phyloP scores from a whole-genome alignment of 1,140 invertebrate species.

The Aleiodes sp. region DNA sequence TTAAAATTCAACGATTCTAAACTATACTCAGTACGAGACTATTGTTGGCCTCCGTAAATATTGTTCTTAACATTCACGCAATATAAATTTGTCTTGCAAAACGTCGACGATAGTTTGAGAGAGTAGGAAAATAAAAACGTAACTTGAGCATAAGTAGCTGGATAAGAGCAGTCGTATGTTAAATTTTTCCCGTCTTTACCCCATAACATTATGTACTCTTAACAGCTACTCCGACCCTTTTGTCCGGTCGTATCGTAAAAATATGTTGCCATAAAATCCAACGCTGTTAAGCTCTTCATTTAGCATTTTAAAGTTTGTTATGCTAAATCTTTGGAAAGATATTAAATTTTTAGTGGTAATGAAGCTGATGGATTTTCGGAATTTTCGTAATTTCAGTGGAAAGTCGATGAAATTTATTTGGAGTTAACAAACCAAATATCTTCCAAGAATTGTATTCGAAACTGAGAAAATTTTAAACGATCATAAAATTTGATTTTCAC shows the following conservation, averaged over 20 bases:
- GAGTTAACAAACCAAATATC: too few relatives aligned
- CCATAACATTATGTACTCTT: background rate
- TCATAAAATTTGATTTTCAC: too few relatives aligned
- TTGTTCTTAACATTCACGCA: background rate
- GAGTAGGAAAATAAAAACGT: background rate
- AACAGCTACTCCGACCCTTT: background rate
- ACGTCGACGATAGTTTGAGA: background rate
- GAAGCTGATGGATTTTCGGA: too few relatives aligned
- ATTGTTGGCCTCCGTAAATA: too few relatives aligned
- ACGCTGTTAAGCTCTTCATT: background rate
- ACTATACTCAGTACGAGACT: too few relatives aligned
- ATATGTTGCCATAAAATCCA: background rate
- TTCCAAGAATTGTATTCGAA: too few relatives aligned
- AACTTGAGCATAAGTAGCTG: background rate
- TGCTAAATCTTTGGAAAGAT: background rate
- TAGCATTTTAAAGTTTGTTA: too few relatives aligned
- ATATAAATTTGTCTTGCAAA: background rate
- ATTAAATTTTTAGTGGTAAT: too few relatives aligned
- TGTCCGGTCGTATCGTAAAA: background rate
- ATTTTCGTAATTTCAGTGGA: too few relatives aligned
- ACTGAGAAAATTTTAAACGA: too few relatives aligned
- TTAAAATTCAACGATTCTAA: too few relatives aligned
- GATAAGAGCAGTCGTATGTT: slow-evolving; percentile 8
- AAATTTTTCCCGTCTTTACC: background rate
- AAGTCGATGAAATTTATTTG: too few relatives aligned